phyloP scores from a whole-genome alignment of 2,888 invertebrate genomes.

The Leucania comma region DNA sequence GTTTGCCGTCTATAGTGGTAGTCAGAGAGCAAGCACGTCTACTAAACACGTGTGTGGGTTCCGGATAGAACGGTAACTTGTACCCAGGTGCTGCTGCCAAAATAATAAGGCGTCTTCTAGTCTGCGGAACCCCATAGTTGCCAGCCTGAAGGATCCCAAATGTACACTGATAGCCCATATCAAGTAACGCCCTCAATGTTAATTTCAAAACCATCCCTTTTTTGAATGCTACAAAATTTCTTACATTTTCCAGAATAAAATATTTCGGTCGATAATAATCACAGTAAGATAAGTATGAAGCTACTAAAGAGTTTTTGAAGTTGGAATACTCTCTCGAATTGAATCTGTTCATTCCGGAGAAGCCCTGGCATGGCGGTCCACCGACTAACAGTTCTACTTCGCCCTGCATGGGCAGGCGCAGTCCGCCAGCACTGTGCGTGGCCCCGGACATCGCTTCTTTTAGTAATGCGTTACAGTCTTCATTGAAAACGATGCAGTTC shows the following conservation, averaged over 20 bases:
- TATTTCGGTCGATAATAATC: conserved; percentile 96
- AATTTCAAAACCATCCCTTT: conserved; percentile 95
- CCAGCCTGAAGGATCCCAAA: conserved; percentile 97
- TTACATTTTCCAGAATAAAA: conserved; percentile 96
- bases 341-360: conserved; percentile 97
- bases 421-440: conserved; percentile 85
- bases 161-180: conserved; percentile 97
- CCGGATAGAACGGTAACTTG: conserved; percentile 94
- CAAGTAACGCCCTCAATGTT: conserved; percentile 93
- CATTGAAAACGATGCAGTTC: conserved; percentile 93
- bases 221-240: conserved; percentile 96
- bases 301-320: conserved; percentile 96
- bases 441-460: conserved; percentile 92
- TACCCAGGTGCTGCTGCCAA: conserved; percentile 96
- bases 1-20: conserved; percentile 85
- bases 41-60: conserved; percentile 95
- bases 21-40: conserved; percentile 92
- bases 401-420: conserved; percentile 93
- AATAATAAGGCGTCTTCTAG: conserved; percentile 94
- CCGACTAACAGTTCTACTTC: conserved; percentile 96
- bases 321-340: conserved; percentile 95
- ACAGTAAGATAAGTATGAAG: conserved; percentile 95
- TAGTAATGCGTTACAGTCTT: conserved; percentile 95
- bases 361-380: conserved; percentile 97
- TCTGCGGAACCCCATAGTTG: conserved; percentile 96